Base-by-base conservation (phyloP, 2,113 vertebrate genomes). In the Hirundichthys speculiger region DNA sequence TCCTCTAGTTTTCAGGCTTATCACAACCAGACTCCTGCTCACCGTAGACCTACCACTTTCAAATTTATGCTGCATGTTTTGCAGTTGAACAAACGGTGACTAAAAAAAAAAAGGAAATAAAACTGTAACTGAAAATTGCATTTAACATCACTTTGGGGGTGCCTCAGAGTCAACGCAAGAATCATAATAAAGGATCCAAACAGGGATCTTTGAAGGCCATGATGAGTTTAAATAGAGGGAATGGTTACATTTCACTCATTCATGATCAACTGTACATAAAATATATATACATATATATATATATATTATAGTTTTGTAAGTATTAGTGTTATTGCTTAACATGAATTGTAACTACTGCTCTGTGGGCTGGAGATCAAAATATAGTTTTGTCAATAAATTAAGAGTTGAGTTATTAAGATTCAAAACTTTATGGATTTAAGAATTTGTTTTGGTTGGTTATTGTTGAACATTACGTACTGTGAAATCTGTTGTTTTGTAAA, bases 401-500 rank as follows among this genome's bases (percentile, higher is more conserved):
- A 69, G 39, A 6, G 56, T 40, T 41, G 12, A 47, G 42, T 39
- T 53, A 1, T 71, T 65, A 14, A 43, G 60, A 49, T 48, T 61
- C 42, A 20, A 50, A 69, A 46, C 3, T 14, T 45, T 39, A 58
- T 63, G 24, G 39, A 55, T 64, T 52, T 45, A 12, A 0, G 12
- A 4, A 7, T 47, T 46, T 43, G 20, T 27, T 64, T 30, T 3
- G 38, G 69, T 79, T 72, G 75, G 51, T 81, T 77, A 75, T 83
- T 73, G 80, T 77, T 69, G 66, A 69, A 74, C 77, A 64, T 82
- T 57, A 60, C 57, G 27, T 69, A 57, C 64, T 60, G 73, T 79
- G 80, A 69, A 68, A 20, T 76, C 71, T 84, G 81, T 73, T 76
- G 61, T 52, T 77, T 63, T 77, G 75, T 82, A 65, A 71, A 85